Percentiles rank a stretch among this genome's conserved stretches.
Evolutionary conservation across 1,140 invertebrate genomes (phyloP).

Genomic region (Yoshiicerus persimilis): DNA sequence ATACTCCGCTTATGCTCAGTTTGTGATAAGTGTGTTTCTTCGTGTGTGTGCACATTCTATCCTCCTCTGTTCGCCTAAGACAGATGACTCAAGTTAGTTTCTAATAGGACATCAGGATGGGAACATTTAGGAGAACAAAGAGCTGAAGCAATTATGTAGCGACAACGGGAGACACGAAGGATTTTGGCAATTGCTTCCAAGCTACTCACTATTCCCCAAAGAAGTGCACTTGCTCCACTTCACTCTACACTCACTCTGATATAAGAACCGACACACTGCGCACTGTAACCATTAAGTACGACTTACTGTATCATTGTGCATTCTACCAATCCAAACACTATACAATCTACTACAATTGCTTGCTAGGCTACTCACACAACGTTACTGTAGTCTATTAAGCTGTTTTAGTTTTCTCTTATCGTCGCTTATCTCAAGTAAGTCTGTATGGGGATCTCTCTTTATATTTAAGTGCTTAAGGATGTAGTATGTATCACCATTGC

Average conservation of each 20-base stretch:
- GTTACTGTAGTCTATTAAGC: neutral
- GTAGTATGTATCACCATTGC: too few species aligned
- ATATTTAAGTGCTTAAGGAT: neutral
- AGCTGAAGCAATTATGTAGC: neutral
- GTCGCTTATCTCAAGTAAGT: neutral
- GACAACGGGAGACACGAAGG: neutral
- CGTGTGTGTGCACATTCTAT: neutral
- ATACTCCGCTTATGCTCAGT: neutral
- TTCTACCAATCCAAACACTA: too few species aligned
- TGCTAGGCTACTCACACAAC: too few species aligned
- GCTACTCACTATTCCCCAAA: neutral
- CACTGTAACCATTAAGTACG: too few species aligned
- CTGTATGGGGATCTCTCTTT: neutral
- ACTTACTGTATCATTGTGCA: too few species aligned
- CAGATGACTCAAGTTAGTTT: neutral
- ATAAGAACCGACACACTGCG: neutral
- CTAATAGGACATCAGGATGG: neutral
- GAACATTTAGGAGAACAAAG: neutral
- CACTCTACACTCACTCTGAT: too few species aligned
- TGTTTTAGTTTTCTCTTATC: neutral
- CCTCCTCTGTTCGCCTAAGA: neutral
- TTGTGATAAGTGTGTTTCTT: neutral
- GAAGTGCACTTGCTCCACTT: neutral
- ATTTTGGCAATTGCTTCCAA: neutral
- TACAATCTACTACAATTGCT: too few species aligned